A percentile compares a stretch with the other conserved stretches of the same genome.
Conservation (phyloP, 2,888 invertebrate genomes). For the Mesorhabditis belari region DNA sequence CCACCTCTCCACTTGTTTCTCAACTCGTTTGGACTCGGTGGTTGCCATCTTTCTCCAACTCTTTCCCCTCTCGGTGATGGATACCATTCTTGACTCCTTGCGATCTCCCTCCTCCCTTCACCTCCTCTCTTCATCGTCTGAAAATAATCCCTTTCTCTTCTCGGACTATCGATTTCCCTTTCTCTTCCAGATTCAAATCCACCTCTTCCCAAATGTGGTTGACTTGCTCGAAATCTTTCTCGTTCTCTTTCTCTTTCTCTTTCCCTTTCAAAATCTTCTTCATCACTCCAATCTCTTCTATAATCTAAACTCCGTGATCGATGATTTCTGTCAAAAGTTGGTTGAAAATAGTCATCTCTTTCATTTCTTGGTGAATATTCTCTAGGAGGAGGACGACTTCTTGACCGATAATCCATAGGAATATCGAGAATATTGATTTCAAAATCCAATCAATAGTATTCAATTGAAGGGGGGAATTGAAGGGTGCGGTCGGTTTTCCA, state of each 20-base stretch:
- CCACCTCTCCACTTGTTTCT: not conserved
- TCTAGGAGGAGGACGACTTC: not conserved
- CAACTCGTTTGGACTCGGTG: not conserved
- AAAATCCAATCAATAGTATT: not conserved
- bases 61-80: not conserved
- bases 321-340: not conserved
- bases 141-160: not conserved
- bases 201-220: not conserved
- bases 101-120: not conserved
- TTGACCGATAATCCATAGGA: not conserved
- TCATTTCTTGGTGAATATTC: not conserved
- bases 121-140: not conserved
- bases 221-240: not conserved
- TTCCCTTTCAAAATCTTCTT: not conserved
- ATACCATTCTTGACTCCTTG: constrained; percentile 10
- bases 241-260: too few relatives aligned
- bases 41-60: not conserved
- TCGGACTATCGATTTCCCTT: not conserved
- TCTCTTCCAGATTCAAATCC: not conserved
- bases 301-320: not conserved
- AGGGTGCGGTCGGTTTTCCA: not conserved
- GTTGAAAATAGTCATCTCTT: not conserved
- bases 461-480: constrained; percentile 3
- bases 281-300: constrained; percentile 1
- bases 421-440: not conserved